Conservation (phyloP, 2,113 vertebrate species). For the Grallaria varia region DNA sequence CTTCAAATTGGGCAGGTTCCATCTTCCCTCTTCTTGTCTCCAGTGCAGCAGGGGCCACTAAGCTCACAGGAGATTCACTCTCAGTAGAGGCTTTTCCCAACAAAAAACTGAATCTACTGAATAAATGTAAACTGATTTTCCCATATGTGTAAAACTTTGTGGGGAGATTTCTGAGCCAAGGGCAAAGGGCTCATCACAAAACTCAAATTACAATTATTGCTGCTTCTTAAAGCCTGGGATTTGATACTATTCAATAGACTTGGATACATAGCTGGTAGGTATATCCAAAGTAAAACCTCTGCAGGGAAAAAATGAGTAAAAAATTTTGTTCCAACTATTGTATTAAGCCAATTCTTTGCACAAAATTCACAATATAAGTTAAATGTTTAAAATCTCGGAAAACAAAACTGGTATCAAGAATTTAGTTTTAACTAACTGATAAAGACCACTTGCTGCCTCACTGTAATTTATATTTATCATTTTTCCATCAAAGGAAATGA, state of each 20-base stretch:
- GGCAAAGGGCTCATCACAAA: not conserved
- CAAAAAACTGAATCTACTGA: not conserved
- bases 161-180: not conserved
- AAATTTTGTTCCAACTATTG: not conserved
- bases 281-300: not conserved
- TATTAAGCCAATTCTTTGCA: not conserved
- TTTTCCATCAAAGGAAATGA: not conserved
- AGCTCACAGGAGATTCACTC: not conserved
- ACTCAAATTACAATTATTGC: not conserved
- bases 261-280: not conserved
- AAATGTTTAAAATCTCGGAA: not conserved
- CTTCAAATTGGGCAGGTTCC: not conserved
- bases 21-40: not conserved
- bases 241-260: not conserved
- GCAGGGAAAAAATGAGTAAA: accelerated
- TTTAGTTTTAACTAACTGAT: not conserved
- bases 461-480: not conserved
- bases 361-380: not conserved
- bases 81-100: not conserved
- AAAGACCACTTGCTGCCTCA: not conserved
- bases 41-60: not conserved
- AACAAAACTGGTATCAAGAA: not conserved
- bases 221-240: not conserved
- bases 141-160: not conserved
- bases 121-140: not conserved